These are phyloP conservation scores for Arremon aurantiirostris DNA, from an alignment of 2,797 vertebrate species.

Conservation along the genomic window DNA sequence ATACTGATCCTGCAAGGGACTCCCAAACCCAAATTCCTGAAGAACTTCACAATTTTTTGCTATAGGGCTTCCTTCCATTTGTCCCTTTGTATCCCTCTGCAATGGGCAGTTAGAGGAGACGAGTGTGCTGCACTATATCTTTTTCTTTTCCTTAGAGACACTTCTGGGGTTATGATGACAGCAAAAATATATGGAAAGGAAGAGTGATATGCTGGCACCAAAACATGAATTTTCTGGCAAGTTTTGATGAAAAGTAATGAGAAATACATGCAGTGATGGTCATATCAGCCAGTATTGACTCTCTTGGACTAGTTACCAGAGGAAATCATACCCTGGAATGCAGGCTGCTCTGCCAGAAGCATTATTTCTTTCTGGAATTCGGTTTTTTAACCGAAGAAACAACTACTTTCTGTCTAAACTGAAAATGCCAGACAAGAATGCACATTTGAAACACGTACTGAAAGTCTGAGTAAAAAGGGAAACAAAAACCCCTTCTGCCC, in stretches of 20 bases:
- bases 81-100: neutral
- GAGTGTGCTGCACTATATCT: neutral
- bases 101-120: neutral
- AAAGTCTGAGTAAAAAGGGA: neutral
- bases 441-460: neutral
- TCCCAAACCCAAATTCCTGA: neutral
- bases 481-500: neutral
- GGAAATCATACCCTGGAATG: slow-evolving; percentile 59
- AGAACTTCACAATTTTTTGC: neutral
- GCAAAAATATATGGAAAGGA: slow-evolving; percentile 14
- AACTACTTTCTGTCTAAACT: slow-evolving; percentile 10
- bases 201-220: slow-evolving; percentile 26
- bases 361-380: slow-evolving; percentile 50
- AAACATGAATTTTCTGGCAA: slow-evolving; percentile 18
- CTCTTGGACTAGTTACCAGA: slow-evolving; percentile 26
- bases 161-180: slow-evolving; percentile 9
- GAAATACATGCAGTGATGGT: slow-evolving; percentile 29
- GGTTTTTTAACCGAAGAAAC: slow-evolving; percentile 30
- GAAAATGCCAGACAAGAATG: slow-evolving; percentile 33
- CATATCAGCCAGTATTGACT: slow-evolving; percentile 32
- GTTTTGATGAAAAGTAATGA: slow-evolving; percentile 42
- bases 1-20: neutral
- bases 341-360: slow-evolving; percentile 35
- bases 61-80: neutral
- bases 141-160: slow-evolving; percentile 2